A percentile compares a stretch with the other conserved stretches of the same genome.
Evolutionary conservation across 2,888 invertebrate species (phyloP).

Genomic region (Mylabris sibirica): DNA sequence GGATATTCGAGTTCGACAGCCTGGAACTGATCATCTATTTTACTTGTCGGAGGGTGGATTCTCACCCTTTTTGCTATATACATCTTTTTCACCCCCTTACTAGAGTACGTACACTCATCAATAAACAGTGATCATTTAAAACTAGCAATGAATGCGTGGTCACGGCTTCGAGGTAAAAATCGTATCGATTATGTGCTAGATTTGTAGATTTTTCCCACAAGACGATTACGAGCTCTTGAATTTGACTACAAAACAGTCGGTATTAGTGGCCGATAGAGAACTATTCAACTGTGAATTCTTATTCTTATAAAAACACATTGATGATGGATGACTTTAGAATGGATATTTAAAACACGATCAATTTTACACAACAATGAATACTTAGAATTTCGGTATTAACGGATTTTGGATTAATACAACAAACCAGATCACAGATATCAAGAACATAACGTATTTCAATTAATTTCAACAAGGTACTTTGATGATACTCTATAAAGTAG

Average conservation of each 20-base stretch:
- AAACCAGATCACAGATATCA: background rate
- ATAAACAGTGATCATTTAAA: slow-evolving; percentile 51
- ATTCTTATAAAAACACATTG: background rate
- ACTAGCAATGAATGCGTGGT: slow-evolving; percentile 52
- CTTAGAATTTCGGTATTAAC: background rate
- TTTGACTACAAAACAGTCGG: background rate
- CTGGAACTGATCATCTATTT: slow-evolving; percentile 53
- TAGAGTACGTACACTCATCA: background rate
- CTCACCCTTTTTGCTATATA: slow-evolving; percentile 42
- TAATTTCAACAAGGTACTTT: slow-evolving; percentile 2
- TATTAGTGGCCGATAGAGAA: background rate
- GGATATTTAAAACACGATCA: background rate
- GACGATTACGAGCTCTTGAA: background rate
- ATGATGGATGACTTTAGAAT: background rate
- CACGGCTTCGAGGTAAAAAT: slow-evolving; percentile 44
- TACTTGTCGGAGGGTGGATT: slow-evolving; percentile 42
- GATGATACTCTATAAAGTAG: slow-evolving; percentile 4
- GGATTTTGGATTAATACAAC: background rate
- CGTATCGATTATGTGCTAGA: background rate
- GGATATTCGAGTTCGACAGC: slow-evolving; percentile 53
- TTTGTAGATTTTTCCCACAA: background rate
- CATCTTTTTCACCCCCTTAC: slow-evolving; percentile 19
- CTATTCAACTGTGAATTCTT: background rate
- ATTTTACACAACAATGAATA: background rate
- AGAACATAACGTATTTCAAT: slow-evolving; percentile 6